Evolutionary conservation across 2,797 vertebrate genomes (phyloP).

Genomic region (Oreochromis mossambicus): DNA sequence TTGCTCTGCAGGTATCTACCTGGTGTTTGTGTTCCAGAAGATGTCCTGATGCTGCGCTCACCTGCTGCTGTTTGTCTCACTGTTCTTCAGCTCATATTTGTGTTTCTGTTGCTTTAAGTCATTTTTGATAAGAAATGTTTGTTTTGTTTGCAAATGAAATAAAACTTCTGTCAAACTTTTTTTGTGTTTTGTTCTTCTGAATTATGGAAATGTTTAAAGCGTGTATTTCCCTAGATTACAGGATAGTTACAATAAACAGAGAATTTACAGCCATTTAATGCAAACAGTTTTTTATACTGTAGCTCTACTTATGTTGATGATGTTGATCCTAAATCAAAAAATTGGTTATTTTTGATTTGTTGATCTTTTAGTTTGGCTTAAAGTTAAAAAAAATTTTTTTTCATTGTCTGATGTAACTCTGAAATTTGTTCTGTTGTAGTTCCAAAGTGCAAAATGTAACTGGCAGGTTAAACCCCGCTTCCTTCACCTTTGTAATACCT

Average conservation of each 20-base stretch:
- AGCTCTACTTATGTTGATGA: neutral
- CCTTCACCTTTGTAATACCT: neutral
- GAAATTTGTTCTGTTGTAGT: neutral
- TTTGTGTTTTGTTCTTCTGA: neutral
- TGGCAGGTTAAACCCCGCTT: neutral
- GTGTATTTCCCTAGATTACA: neutral
- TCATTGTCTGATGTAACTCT: neutral
- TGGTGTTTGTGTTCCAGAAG: slow-evolving; percentile 96
- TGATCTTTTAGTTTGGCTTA: neutral
- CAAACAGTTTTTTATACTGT: neutral
- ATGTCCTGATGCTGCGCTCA: slow-evolving; percentile 57
- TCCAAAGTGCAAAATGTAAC: neutral
- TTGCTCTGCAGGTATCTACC: slow-evolving; percentile 84
- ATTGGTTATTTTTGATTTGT: neutral
- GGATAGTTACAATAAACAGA: neutral
- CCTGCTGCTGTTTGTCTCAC: neutral
- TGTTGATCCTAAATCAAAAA: neutral
- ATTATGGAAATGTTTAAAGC: neutral
- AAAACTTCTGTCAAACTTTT: neutral
- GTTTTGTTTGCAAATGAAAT: neutral
- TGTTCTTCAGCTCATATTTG: neutral
- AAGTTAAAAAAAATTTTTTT: neutral
- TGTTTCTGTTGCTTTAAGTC: neutral
- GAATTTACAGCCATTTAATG: neutral
- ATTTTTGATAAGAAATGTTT: neutral